Conservation (phyloP, 1,140 invertebrate species). For the Homarus americanus region DNA sequence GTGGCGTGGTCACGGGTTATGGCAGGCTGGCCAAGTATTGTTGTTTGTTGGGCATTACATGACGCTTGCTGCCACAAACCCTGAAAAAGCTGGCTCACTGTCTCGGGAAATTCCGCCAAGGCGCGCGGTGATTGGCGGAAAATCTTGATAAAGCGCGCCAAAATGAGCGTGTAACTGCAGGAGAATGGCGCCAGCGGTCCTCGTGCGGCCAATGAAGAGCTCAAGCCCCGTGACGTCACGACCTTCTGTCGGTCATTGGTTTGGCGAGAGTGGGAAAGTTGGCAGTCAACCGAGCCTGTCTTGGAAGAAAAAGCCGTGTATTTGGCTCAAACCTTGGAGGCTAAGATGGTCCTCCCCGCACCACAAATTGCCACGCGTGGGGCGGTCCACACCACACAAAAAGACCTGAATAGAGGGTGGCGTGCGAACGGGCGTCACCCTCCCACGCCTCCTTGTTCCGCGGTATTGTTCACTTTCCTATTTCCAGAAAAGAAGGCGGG, state of each 20-base stretch:
- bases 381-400: constrained; percentile 27
- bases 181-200: constrained; percentile 50
- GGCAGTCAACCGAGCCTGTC: constrained; percentile 17
- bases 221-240: constrained; percentile 30
- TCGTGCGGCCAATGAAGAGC: constrained; percentile 57
- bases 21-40: not conserved
- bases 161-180: constrained; percentile 65
- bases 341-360: not conserved
- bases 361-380: constrained; percentile 1
- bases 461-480: constrained; percentile 62
- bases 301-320: constrained; percentile 35
- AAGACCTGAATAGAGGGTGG: constrained; percentile 50
- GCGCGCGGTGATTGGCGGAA: constrained; percentile 60
- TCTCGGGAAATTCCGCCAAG: constrained; percentile 42
- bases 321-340: constrained; percentile 7
- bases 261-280: constrained; percentile 39
- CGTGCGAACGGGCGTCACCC: constrained; percentile 39
- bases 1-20: not conserved
- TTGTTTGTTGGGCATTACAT: not conserved
- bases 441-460: constrained; percentile 46
- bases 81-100: constrained; percentile 21
- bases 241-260: constrained; percentile 45
- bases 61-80: not conserved
- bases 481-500: constrained; percentile 64
- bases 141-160: constrained; percentile 63